These are phyloP conservation scores for Oreotrochilus melanogaster DNA, from an alignment of 2,113 vertebrate genomes.

Conservation along the genomic window DNA sequence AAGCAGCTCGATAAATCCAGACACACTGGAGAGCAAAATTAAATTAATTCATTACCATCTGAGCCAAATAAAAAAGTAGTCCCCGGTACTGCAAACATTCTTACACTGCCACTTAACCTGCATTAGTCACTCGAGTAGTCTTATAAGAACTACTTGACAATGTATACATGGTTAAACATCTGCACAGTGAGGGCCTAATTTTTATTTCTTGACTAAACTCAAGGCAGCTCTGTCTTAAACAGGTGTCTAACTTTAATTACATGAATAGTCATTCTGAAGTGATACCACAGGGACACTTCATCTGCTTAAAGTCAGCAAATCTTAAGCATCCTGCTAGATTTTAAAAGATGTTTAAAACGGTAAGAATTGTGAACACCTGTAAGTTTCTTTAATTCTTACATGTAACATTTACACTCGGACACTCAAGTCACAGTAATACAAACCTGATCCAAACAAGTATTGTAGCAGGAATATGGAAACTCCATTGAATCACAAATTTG, in stretches of 20 bases:
- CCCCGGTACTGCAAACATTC: background rate
- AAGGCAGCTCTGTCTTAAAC: background rate
- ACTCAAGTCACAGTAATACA: background rate
- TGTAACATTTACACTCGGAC: background rate
- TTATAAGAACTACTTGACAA: background rate
- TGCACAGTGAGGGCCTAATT: background rate
- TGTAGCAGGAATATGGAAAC: background rate
- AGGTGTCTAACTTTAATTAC: constrained; percentile 8
- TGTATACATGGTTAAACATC: background rate
- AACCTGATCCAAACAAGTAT: background rate
- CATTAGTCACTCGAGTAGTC: background rate
- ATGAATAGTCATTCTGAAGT: background rate
- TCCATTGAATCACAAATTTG: background rate
- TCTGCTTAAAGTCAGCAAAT: background rate
- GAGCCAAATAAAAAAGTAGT: background rate
- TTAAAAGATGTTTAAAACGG: background rate
- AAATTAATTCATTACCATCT: background rate
- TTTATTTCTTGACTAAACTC: background rate
- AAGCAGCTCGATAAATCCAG: background rate
- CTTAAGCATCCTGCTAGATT: background rate
- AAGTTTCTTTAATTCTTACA: background rate
- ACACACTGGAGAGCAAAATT: background rate
- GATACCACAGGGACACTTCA: background rate
- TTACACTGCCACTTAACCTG: background rate
- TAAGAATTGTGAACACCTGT: background rate